These are phyloP conservation scores for Podargus strigoides DNA, from an alignment of 2,797 vertebrate species.

Conservation along the genomic window DNA sequence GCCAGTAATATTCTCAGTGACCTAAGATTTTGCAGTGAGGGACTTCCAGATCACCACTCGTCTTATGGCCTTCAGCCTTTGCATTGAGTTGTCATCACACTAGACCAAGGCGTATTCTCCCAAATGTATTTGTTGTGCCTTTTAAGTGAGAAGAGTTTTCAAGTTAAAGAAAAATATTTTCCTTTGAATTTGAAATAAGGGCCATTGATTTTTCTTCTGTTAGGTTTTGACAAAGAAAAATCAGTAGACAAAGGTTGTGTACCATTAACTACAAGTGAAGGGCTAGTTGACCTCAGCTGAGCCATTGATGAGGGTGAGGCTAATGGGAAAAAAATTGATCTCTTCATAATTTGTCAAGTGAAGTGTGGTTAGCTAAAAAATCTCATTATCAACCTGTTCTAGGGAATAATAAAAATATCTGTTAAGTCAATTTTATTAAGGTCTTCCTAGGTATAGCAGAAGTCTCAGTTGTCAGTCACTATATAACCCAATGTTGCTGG, in stretches of 20 bases:
- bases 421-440: conserved; percentile 52
- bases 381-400: conserved; percentile 57
- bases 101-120: neutral
- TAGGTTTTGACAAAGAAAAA: conserved; percentile 58
- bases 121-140: neutral
- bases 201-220: conserved; percentile 49
- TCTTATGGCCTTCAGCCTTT: neutral
- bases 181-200: conserved; percentile 62
- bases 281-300: conserved; percentile 55
- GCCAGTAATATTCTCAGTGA: neutral
- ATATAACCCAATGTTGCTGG: neutral
- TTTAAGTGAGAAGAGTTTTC: conserved; percentile 48
- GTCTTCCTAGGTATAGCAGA: neutral
- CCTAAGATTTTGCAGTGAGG: neutral
- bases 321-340: conserved; percentile 69
- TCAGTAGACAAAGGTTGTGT: conserved; percentile 46
- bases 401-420: conserved; percentile 32
- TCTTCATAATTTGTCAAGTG: conserved; percentile 67
- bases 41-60: neutral
- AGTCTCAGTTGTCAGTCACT: conserved; percentile 26
- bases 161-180: conserved; percentile 67
- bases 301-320: conserved; percentile 57
- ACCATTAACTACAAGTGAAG: conserved; percentile 57
- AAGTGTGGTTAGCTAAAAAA: conserved; percentile 61
- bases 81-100: neutral